A percentile compares a stretch with the other conserved stretches of the same genome.
Evolutionary conservation across 2,797 vertebrate genomes (phyloP).

Genomic region (Onychomys arenicola): DNA sequence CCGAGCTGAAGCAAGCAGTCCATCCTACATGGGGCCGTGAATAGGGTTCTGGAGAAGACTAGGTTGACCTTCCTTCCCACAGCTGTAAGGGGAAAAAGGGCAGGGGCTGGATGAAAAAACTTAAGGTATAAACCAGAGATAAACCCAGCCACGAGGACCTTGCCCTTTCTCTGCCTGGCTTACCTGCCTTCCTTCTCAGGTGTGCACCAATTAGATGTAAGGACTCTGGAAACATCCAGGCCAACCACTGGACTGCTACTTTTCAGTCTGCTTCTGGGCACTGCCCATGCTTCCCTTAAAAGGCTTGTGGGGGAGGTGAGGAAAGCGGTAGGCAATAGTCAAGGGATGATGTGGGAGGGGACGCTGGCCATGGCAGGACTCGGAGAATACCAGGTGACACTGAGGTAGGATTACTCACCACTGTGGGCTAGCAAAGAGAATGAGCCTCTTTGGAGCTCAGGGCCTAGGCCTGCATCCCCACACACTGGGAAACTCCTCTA

Average conservation of each 20-base stretch:
- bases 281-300: background rate
- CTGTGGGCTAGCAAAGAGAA: background rate
- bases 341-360: background rate
- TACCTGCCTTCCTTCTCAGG: background rate
- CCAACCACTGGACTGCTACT: background rate
- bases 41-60: background rate
- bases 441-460: background rate
- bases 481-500: background rate
- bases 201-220: background rate
- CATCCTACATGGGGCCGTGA: background rate
- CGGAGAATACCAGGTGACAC: no score
- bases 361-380: background rate
- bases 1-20: background rate
- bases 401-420: background rate
- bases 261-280: background rate
- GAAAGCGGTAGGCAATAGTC: background rate
- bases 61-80: background rate
- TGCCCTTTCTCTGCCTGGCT: background rate
- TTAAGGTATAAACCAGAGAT: constrained; percentile 23
- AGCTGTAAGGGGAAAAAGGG: background rate
- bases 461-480: no score
- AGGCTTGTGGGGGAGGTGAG: background rate
- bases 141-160: background rate
- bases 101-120: background rate
- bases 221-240: constrained; percentile 33